Evolutionary conservation across 1,140 invertebrate species (phyloP).

Genomic region (Oreohelix idahoensis): DNA sequence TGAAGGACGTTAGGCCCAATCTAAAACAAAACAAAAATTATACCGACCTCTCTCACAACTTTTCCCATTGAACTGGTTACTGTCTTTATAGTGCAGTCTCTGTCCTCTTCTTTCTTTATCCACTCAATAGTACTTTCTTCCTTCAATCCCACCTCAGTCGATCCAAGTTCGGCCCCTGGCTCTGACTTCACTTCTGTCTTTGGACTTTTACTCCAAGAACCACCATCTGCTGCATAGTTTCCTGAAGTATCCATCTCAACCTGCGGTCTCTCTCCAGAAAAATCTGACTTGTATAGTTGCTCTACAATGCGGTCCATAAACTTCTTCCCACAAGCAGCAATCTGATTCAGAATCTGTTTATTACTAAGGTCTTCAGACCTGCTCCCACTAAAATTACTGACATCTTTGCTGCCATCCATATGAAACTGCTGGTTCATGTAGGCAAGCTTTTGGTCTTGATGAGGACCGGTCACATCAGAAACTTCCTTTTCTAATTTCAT

Average conservation of each 20-base stretch:
- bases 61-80: neutral
- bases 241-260: neutral
- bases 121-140: neutral
- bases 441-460: neutral
- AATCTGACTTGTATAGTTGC: constrained; percentile 3
- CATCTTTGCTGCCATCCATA: neutral
- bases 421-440: neutral
- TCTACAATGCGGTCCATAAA: constrained; percentile 13
- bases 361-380: neutral
- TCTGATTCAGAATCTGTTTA: neutral
- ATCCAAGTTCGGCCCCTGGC: neutral
- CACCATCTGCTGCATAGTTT: neutral
- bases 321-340: constrained; percentile 11
- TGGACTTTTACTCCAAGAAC: neutral
- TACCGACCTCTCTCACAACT: neutral
- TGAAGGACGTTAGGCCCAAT: too few species aligned
- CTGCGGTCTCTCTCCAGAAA: neutral
- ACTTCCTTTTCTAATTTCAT: neutral
- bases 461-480: neutral
- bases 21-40: too few species aligned
- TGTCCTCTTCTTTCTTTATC: neutral
- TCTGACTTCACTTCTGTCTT: neutral
- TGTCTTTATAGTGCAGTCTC: neutral
- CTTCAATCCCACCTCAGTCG: neutral
- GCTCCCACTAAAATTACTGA: neutral